Base-by-base conservation (phyloP, 2,113 vertebrate species). In the Gobius niger region DNA sequence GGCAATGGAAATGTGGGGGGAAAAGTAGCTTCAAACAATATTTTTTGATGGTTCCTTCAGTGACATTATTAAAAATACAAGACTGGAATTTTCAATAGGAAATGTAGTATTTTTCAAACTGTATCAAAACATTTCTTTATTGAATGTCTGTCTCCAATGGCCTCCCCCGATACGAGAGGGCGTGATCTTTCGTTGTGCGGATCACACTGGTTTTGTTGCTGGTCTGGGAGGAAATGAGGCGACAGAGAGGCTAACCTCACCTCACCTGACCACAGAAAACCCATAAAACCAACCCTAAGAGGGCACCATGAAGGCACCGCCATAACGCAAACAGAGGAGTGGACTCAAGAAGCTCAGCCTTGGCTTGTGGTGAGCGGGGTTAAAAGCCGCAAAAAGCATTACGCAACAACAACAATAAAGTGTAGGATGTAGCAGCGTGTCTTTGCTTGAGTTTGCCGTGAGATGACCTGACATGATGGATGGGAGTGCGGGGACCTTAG, bases 141-240 rank as follows among this genome's bases (percentile, higher is more conserved):
- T 14, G 15, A 50, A 14, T 14, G 13, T 14, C 47, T 16, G 52
- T 34, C 52, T 54, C 13, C 18, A 54, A 50, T 50, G 24, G 24
- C 24, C 24, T n/a, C 24, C 24, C 24, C 24, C 24, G 24, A 24
- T 24, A 3, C 24, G 24, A 34, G 24, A 34, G 24, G 3, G 47
- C 7, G 46, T 0, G 0, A 7, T 34, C 47, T 18, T 65, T 67
- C 50, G 63, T 62, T 70, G 13, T 72, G 52, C 60, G 69, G 54
- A 24, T 34, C 3, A 34, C 24, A 3, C 24, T 10, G 18, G 59
- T 81, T 11, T 63, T 77, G 52, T 24, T 15, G 11, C 59, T 9
- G 9, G 66, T 65, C 68, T 63, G 24, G 67, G 47, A 65, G 77
- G 83, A 84, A 85, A 82, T 84, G 75, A 83, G 65, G 80, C 40